A percentile compares a stretch with the other conserved stretches of the same genome.
These are phyloP conservation scores for Drosophila kikkawai DNA, from an alignment of 1,140 invertebrate species.

Conservation along the genomic window DNA sequence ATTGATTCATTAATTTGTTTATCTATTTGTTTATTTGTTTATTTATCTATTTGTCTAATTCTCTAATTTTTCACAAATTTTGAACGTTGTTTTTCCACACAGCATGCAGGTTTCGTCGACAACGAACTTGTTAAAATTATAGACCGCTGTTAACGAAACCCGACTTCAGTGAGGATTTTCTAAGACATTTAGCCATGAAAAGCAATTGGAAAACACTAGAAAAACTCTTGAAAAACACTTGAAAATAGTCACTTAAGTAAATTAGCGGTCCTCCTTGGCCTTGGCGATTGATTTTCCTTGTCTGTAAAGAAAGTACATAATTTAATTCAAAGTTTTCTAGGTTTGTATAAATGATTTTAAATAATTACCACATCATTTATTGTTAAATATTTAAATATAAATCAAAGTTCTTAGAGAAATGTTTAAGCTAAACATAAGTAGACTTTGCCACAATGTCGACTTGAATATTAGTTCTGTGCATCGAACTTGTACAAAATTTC, in stretches of 20 bases:
- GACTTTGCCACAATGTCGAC: not conserved
- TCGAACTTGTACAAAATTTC: slow-evolving; percentile 9
- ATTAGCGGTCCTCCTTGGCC: not conserved
- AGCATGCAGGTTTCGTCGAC: slow-evolving; percentile 96
- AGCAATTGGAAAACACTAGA: not conserved
- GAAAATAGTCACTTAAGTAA: fast-evolving
- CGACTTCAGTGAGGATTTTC: slow-evolving; percentile 87
- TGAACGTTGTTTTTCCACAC: slow-evolving; percentile 85
- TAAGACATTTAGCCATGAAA: not conserved
- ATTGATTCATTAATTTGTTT: not conserved
- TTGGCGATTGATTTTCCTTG: not conserved
- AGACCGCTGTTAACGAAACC: slow-evolving; percentile 92
- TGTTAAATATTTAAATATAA: not conserved
- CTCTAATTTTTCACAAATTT: too few relatives aligned
- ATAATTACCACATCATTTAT: not conserved
- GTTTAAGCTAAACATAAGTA: not conserved
- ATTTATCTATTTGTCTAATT: not conserved
- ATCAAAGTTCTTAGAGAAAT: not conserved
- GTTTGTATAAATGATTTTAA: not conserved
- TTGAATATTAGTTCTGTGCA: not conserved
- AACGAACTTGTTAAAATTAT: slow-evolving; percentile 90
- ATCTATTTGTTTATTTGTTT: too few relatives aligned
- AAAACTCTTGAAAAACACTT: not conserved
- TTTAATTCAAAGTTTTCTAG: not conserved
- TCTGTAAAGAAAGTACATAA: not conserved